A percentile compares a stretch with the other conserved stretches of the same genome.
Evolutionary conservation across 2,888 invertebrate species (phyloP).

Genomic region (Drosophila stalkeri): DNA sequence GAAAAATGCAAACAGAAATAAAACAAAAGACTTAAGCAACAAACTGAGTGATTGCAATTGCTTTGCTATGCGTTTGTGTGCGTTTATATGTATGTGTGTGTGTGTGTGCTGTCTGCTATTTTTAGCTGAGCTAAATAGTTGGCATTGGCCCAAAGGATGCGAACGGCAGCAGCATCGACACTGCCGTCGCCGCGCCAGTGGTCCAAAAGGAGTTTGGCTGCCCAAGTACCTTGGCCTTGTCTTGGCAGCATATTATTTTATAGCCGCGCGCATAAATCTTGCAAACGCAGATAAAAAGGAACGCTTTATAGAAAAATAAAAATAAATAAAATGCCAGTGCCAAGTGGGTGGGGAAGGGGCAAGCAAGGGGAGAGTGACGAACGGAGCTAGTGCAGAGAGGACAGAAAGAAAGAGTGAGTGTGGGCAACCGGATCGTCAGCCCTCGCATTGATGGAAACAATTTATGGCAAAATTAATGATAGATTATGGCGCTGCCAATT

Average conservation of each 20-base stretch:
- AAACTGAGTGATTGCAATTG: conserved; percentile 80
- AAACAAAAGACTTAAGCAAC: conserved; percentile 81
- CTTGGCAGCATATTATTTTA: conserved; percentile 80
- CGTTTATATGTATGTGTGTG: conserved; percentile 26
- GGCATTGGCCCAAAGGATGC: conserved; percentile 78
- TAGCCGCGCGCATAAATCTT: conserved; percentile 79
- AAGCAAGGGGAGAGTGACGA: too few species aligned
- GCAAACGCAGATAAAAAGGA: conserved; percentile 80
- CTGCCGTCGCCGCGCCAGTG: conserved; percentile 18
- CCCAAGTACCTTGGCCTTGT: conserved; percentile 61
- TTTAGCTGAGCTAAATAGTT: conserved; percentile 75
- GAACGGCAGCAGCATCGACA: conserved; percentile 26
- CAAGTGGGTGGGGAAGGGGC: not conserved
- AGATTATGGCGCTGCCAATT: conserved; percentile 80
- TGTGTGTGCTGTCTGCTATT: conserved; percentile 56
- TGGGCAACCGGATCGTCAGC: conserved; percentile 73
- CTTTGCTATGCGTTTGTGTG: conserved; percentile 54
- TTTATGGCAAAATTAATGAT: conserved; percentile 80
- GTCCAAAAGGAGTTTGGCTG: conserved; percentile 50
- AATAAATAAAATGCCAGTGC: conserved; percentile 72
- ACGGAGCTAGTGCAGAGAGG: not conserved
- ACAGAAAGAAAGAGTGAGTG: conserved; percentile 36
- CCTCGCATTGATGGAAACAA: conserved; percentile 78
- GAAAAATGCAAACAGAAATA: conserved; percentile 81
- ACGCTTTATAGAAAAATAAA: conserved; percentile 80